Evolutionary conservation across 2,113 vertebrate genomes (phyloP).

Genomic region (Reinhardtius hippoglossoides): DNA sequence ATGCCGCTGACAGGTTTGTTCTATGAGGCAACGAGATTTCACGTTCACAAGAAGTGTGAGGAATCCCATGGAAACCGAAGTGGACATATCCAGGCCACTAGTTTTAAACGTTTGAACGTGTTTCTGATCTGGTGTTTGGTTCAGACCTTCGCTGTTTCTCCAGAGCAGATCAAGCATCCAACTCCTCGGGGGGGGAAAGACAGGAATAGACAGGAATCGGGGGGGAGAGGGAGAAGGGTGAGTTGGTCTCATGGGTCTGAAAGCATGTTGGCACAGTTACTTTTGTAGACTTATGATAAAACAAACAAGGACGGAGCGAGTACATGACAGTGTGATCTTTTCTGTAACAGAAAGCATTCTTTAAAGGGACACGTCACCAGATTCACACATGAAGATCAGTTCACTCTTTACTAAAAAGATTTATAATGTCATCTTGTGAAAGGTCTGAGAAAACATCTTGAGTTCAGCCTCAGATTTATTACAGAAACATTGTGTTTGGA

Average conservation of each 20-base stretch:
- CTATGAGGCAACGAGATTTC: background rate
- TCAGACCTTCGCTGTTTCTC: constrained; percentile 5
- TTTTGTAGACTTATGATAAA: constrained; percentile 3
- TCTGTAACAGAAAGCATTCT: constrained; percentile 9
- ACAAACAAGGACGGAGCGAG: background rate
- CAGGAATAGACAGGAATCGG: constrained; percentile 43
- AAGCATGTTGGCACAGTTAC: constrained; percentile 10
- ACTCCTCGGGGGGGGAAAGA: background rate
- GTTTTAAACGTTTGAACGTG: constrained; percentile 34
- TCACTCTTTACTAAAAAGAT: too few species aligned
- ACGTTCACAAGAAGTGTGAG: constrained; percentile 26
- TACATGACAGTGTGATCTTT: background rate
- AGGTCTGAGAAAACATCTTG: background rate
- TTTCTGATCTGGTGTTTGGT: constrained; percentile 37
- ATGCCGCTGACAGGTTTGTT: constrained; percentile 10
- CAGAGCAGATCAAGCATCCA: constrained; percentile 32
- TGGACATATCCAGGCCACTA: constrained; percentile 68
- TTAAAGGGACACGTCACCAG: background rate
- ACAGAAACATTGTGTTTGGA: background rate
- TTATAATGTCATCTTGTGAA: too few species aligned
- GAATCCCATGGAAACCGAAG: constrained; percentile 3
- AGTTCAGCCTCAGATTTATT: background rate
- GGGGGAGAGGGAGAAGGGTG: background rate
- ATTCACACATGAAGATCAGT: background rate
- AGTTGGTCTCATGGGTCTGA: constrained; percentile 36